These are phyloP conservation scores for Aleiodes alternator DNA, from an alignment of 2,888 invertebrate genomes.

Conservation along the genomic window DNA sequence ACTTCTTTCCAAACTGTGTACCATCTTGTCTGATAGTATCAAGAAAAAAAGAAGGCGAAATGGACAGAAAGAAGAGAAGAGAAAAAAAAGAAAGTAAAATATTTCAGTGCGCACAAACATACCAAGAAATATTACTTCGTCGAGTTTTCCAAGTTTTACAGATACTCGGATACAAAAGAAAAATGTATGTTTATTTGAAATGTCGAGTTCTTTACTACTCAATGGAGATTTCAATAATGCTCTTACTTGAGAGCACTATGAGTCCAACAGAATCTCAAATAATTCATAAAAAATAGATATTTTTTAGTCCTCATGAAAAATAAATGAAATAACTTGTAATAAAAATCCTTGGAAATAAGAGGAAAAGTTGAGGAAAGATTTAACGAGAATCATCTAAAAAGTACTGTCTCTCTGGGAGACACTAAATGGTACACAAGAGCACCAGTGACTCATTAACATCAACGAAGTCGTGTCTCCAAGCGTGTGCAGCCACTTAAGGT, in stretches of 20 bases:
- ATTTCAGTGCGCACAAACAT: constrained; percentile 1
- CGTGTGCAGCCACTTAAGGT: too few relatives aligned
- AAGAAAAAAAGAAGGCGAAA: constrained; percentile 8
- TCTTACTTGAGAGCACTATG: neutral
- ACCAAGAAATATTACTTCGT: constrained; percentile 19
- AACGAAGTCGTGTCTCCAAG: too few relatives aligned
- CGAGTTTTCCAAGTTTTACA: neutral
- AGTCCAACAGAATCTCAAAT: too few relatives aligned
- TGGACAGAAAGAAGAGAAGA: neutral
- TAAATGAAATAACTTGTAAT: too few relatives aligned
- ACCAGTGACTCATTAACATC: too few relatives aligned
- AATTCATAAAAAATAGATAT: too few relatives aligned
- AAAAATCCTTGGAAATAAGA: too few relatives aligned
- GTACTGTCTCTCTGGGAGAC: too few relatives aligned
- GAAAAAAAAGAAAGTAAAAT: neutral
- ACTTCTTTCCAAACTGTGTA: constrained; percentile 28
- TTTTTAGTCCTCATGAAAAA: too few relatives aligned
- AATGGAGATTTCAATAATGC: constrained; percentile 3
- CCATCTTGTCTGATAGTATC: constrained; percentile 12
- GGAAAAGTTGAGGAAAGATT: too few relatives aligned
- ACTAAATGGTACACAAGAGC: too few relatives aligned
- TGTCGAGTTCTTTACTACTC: neutral
- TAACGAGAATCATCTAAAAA: too few relatives aligned
- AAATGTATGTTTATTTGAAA: constrained; percentile 5
- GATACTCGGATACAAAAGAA: constrained; percentile 1